phyloP scores from a whole-genome alignment of 23 tunicate species.

The Trididemnum nubilum region DNA sequence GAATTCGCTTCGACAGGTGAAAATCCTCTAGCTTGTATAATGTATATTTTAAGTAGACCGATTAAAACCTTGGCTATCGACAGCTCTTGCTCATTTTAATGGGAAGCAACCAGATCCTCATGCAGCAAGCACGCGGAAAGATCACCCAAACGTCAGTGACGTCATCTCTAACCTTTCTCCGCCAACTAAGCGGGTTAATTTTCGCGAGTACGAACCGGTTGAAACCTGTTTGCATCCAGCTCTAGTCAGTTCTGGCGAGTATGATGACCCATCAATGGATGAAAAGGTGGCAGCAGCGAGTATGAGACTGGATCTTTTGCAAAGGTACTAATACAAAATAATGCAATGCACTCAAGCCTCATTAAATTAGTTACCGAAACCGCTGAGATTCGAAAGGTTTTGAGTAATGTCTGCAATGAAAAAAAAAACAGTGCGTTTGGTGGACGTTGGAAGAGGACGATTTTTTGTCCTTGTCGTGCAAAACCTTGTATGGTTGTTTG shows the following conservation, averaged over 20 bases:
- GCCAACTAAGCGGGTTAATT: neutral
- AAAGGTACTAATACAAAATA: constrained; percentile 13
- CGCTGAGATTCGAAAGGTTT: no score
- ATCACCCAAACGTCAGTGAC: neutral
- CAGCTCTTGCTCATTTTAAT: constrained; percentile 1
- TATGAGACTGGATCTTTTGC: constrained; percentile 11
- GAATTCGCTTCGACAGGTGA: no score
- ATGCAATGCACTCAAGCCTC: neutral
- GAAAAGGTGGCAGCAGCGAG: constrained; percentile 3
- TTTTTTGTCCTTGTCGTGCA: no score
- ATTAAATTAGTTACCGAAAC: no score
- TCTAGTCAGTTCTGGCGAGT: neutral
- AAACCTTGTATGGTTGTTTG: no score
- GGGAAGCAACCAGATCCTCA: neutral
- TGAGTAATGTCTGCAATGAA: no score
- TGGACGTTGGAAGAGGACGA: no score
- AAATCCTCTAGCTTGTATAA: no score
- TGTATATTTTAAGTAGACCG: no score
- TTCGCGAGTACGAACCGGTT: constrained; percentile 38
- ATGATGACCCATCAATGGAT: constrained; percentile 21
- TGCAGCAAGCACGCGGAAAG: neutral
- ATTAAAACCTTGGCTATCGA: no score
- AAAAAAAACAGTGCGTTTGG: no score
- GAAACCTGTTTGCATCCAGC: constrained; percentile 32
- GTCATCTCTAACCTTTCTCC: constrained; percentile 20